A percentile compares a stretch with the other conserved stretches of the same genome.
These are phyloP conservation scores for Puntigrus tetrazona DNA, from an alignment of 2,113 vertebrate species.

Conservation along the genomic window DNA sequence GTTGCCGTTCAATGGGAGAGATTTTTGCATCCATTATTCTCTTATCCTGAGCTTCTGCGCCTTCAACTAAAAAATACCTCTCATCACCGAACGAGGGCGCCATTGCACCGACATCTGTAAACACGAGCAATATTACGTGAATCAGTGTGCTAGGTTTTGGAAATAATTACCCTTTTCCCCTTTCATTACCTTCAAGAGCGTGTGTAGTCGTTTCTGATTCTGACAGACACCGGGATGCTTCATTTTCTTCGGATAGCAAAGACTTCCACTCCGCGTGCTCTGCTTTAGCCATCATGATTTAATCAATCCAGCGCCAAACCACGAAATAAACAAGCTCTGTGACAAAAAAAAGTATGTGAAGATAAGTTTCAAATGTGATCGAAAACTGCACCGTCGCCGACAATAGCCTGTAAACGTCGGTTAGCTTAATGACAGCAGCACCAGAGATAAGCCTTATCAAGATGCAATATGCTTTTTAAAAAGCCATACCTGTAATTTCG, in stretches of 20 bases:
- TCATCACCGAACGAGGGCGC: slow-evolving; percentile 54
- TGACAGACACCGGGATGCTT: neutral
- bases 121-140: neutral
- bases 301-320: neutral
- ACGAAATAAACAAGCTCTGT: neutral
- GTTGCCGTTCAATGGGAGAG: slow-evolving; percentile 68
- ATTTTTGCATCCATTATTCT: slow-evolving; percentile 63
- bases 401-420: neutral
- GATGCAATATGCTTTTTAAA: neutral
- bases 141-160: neutral
- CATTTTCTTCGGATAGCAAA: neutral
- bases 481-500: neutral
- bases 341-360: neutral
- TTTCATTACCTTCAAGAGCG: neutral
- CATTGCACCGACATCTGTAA: slow-evolving; percentile 34
- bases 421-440: neutral
- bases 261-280: neutral
- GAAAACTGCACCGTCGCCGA: too few relatives aligned
- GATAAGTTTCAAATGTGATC: neutral
- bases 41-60: slow-evolving; percentile 19
- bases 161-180: neutral
- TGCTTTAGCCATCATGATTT: neutral
- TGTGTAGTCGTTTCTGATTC: neutral
- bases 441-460: neutral
- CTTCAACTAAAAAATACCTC: slow-evolving; percentile 8